These are phyloP conservation scores for Agonopterix subpropinquella DNA, from an alignment of 2,888 invertebrate species.

Conservation along the genomic window DNA sequence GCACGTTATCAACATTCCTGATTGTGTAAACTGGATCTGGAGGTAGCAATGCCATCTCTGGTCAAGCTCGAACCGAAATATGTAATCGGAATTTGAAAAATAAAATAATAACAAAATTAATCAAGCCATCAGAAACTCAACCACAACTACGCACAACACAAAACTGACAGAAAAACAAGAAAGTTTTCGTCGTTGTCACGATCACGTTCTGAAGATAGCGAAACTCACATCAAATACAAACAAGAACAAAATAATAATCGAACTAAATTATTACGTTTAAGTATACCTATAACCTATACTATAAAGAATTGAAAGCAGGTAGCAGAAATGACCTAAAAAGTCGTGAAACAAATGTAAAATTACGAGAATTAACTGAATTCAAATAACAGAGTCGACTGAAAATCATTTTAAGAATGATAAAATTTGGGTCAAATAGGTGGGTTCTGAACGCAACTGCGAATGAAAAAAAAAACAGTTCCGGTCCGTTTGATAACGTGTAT, in stretches of 20 bases:
- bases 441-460: too few species aligned
- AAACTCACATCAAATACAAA: too few species aligned
- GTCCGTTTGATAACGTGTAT: too few species aligned
- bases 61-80: slow-evolving; percentile 70
- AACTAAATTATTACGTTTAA: too few species aligned
- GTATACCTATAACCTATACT: too few species aligned
- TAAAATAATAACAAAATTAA: slow-evolving; percentile 61
- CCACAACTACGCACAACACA: slow-evolving; percentile 74
- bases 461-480: too few species aligned
- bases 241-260: too few species aligned
- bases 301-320: not conserved
- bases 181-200: slow-evolving; percentile 10
- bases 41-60: slow-evolving; percentile 82
- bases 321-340: not conserved
- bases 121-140: slow-evolving; percentile 72
- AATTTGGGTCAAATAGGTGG: too few species aligned
- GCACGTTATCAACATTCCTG: slow-evolving; percentile 81
- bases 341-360: not conserved
- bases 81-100: slow-evolving; percentile 56
- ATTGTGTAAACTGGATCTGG: slow-evolving; percentile 86
- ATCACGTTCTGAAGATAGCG: slow-evolving; percentile 7
- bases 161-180: slow-evolving; percentile 69
- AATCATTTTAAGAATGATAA: too few species aligned
- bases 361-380: not conserved
- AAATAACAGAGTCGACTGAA: too few species aligned